Evolutionary conservation across 2,113 vertebrate genomes (phyloP), one percentile per base, ranked within the genome.

Genomic region (Rhodinocichla rosea): DNA sequence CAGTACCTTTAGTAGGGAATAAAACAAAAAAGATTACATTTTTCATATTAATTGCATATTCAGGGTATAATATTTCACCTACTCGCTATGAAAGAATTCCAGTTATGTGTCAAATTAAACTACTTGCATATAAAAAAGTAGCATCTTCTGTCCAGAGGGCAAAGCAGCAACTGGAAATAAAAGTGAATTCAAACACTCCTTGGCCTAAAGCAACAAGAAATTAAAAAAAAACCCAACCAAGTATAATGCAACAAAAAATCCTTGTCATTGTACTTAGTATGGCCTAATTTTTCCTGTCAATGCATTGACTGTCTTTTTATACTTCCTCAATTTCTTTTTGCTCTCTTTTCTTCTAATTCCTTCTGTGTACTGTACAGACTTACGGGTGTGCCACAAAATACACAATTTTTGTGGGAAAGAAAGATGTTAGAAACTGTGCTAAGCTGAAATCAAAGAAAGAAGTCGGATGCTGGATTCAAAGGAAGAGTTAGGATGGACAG

Each of bases 31-130:
- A 13, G 6, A 81, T 84, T 56, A 47, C 76, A 94, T 94, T 96
- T 97, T 92, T 96, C 95, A 96, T 90, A 97, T 89, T 97, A 97
- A 97, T 93, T 97, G 77, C 62, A 97, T 98, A 97, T 97, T 97
- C 42, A 59, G 84, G 56, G 89, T 92, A 94, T 90, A 97, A 81
- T 91, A 96, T 97, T 97, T 97, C 96, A 97, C 68, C 93, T 97
- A 91, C 95, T 98, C 92, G 97, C 86, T 47, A 74, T 65, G 73
- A 97, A 98, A 97, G 93, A 98, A 97, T 95, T 91, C 94, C 94
- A 97, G 68, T 87, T 97, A 96, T 95, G 92, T 95, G 83, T 79
- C 73, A 97, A 98, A 98, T 56, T 85, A 97, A 97, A 90, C 57
- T 94, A 83, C 86, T 89, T 84, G 79, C 91, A 79, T 92, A 91